Evolutionary conservation across 30 jellyfish, hydroid and myxozoan genomes (phyloP).

Genomic region (Mastigias papua): DNA sequence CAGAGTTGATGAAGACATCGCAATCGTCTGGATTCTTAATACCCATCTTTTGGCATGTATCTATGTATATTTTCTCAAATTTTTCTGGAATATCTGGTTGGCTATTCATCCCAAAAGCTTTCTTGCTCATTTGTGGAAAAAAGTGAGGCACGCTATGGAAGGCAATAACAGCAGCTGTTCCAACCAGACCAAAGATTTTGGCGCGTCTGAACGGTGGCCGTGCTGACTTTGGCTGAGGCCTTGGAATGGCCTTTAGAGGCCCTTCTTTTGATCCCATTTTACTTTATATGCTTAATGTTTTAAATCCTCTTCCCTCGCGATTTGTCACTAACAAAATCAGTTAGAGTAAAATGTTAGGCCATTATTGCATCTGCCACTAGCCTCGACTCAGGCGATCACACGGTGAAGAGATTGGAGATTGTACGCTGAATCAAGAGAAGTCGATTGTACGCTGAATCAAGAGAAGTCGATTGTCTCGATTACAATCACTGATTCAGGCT

Average conservation of each 20-base stretch:
- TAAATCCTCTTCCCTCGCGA: no score
- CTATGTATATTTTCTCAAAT: constrained; percentile 35
- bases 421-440: no score
- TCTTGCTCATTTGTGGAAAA: constrained; percentile 64
- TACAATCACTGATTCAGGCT: no score
- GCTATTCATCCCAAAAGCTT: constrained; percentile 20
- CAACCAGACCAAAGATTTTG: constrained; percentile 54
- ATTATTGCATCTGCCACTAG: no score
- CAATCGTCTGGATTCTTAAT: constrained; percentile 35
- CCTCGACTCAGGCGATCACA: no score
- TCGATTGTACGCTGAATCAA: no score
- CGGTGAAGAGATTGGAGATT: no score
- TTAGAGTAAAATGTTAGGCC: no score
- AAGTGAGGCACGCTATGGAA: constrained; percentile 79
- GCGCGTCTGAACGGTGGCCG: constrained; percentile 24
- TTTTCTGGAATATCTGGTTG: constrained; percentile 44
- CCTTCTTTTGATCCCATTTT: background rate
- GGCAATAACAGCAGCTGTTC: constrained; percentile 67
- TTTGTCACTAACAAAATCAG: no score
- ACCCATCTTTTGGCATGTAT: constrained; percentile 73
- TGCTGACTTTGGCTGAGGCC: background rate
- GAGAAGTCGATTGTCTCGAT: no score
- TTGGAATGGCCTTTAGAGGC: constrained; percentile 25
- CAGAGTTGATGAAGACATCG: constrained; percentile 40
- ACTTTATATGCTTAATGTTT: no score